These are phyloP conservation scores for Zaprionus camerounensis DNA, from an alignment of 1,140 invertebrate species.

Conservation along the genomic window DNA sequence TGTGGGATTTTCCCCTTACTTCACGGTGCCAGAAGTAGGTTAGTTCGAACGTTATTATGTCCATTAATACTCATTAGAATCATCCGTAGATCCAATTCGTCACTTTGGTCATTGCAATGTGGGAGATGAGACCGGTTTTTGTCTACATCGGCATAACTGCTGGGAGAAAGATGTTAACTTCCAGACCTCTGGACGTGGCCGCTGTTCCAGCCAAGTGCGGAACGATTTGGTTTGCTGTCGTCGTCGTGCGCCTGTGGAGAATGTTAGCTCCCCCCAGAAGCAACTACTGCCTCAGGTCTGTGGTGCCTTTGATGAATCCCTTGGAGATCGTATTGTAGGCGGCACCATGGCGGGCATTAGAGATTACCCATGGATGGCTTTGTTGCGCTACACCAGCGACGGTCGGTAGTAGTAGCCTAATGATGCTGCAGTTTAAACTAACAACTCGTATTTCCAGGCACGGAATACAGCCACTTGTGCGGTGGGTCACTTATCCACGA, in stretches of 20 bases:
- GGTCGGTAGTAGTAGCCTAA: constrained; percentile 7
- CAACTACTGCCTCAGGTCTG: constrained; percentile 33
- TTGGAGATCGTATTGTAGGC: constrained; percentile 35
- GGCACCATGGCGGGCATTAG: constrained; percentile 28
- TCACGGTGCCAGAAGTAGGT: constrained; percentile 2
- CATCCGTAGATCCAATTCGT: constrained; percentile 20
- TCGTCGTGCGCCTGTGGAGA: neutral
- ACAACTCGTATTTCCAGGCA: constrained; percentile 7
- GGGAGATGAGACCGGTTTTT: constrained; percentile 15
- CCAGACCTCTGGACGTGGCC: neutral
- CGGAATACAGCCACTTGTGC: constrained; percentile 32
- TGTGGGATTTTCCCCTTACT: neutral
- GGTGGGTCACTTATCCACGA: constrained; percentile 49
- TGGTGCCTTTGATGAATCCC: constrained; percentile 1
- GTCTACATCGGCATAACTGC: constrained; percentile 32
- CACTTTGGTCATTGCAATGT: constrained; percentile 51
- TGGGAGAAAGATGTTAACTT: neutral
- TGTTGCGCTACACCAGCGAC: constrained; percentile 40
- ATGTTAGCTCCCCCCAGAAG: neutral
- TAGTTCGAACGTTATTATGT: neutral
- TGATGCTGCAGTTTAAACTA: neutral
- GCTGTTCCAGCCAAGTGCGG: constrained; percentile 19
- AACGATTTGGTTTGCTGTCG: constrained; percentile 45
- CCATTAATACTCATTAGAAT: neutral
- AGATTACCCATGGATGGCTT: constrained; percentile 64